phyloP scores from a whole-genome alignment of 2,888 invertebrate genomes.

The Prosapia bicincta region DNA sequence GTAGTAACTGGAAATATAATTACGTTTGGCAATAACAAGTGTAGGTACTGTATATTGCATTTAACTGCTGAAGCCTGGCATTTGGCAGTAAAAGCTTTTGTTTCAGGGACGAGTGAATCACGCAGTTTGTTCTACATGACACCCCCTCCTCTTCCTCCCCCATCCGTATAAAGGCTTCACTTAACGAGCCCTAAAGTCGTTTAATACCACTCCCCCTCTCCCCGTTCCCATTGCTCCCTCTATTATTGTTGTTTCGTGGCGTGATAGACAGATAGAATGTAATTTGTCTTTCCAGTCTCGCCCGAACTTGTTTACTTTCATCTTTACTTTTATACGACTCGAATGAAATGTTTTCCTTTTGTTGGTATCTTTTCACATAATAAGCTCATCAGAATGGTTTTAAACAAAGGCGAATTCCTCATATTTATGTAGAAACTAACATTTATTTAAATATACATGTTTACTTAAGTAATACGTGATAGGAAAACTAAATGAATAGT shows the following conservation, averaged over 20 bases:
- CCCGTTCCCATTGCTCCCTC: background rate
- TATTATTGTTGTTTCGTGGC: background rate
- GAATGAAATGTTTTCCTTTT: no score
- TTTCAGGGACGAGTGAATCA: background rate
- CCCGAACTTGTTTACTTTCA: background rate
- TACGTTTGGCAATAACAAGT: no score
- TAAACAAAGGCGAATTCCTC: no score
- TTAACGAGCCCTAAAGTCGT: constrained; percentile 2
- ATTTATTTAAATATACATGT: no score
- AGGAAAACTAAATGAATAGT: no score
- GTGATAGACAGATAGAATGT: background rate
- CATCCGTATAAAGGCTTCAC: background rate
- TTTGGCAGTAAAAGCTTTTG: background rate
- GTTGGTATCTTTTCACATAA: no score
- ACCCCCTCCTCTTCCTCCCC: background rate
- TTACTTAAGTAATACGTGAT: no score
- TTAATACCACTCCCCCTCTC: background rate
- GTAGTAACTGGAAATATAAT: background rate
- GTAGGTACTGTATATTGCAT: no score
- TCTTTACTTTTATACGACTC: no score
- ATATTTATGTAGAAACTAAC: no score
- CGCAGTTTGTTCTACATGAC: background rate
- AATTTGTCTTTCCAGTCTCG: background rate
- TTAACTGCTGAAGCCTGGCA: background rate
- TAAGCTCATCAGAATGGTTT: no score